phyloP scores from a whole-genome alignment of 2,113 vertebrate genomes.

The Sus scrofa region T2T-Sscrofa CM000821.6:10453501-10454000 shows the following conservation, averaged over 20 bases:
- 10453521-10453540: neutral
- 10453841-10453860: neutral
- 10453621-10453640: neutral
- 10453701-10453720: neutral
- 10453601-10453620: neutral
- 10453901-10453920: neutral
- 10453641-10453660: neutral
- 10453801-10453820: conserved; percentile 41
- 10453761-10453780: neutral
- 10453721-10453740: neutral
- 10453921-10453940: neutral
- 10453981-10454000: neutral
- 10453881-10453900: neutral
- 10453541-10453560: neutral
- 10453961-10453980: neutral
- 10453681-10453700: neutral
- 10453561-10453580: neutral
- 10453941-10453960: neutral
- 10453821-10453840: neutral
- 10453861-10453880: neutral
- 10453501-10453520: neutral
- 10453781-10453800: neutral
- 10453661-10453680: neutral
- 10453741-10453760: neutral
- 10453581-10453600: neutral